A percentile compares a stretch with the other conserved stretches of the same genome.
These are phyloP conservation scores for Cremastinae sp. DNA, from an alignment of 2,888 invertebrate species.

Conservation along the genomic window DNA sequence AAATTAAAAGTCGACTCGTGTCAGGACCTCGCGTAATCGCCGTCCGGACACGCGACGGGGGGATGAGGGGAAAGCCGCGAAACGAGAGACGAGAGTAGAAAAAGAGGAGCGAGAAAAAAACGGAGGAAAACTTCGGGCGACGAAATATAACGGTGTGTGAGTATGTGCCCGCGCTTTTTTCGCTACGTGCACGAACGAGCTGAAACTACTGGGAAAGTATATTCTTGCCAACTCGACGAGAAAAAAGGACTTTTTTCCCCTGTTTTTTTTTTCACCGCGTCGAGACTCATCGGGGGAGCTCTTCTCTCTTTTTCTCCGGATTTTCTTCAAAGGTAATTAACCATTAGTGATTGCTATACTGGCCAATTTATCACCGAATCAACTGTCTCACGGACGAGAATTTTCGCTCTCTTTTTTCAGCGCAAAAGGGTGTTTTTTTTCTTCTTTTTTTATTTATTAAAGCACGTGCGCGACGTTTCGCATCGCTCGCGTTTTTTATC, in stretches of 20 bases:
- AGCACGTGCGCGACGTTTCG: no score
- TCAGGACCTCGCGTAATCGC: slow-evolving; percentile 65
- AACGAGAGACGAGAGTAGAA: slow-evolving; percentile 2
- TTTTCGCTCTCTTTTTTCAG: no score
- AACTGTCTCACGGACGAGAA: no score
- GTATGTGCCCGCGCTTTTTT: background rate
- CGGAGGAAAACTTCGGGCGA: slow-evolving; percentile 24
- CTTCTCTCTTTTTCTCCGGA: background rate
- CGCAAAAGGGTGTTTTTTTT: background rate
- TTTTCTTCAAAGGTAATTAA: background rate
- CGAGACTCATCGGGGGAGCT: background rate
- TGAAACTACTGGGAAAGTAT: slow-evolving; percentile 24
- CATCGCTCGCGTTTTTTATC: background rate
- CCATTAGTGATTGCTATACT: no score
- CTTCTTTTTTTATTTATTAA: slow-evolving; percentile 12
- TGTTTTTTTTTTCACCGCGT: slow-evolving; percentile 1
- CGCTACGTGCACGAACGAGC: background rate
- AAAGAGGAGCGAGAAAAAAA: no score
- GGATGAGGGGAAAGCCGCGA: slow-evolving; percentile 35
- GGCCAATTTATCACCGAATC: no score
- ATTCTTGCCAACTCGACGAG: slow-evolving; percentile 13
- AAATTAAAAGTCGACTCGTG: slow-evolving; percentile 75
- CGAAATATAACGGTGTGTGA: background rate
- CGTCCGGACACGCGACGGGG: slow-evolving; percentile 24
- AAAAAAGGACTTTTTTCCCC: background rate